These are phyloP conservation scores for Triops longicaudatus DNA, from an alignment of 1,140 invertebrate genomes.

Conservation along the genomic window DNA sequence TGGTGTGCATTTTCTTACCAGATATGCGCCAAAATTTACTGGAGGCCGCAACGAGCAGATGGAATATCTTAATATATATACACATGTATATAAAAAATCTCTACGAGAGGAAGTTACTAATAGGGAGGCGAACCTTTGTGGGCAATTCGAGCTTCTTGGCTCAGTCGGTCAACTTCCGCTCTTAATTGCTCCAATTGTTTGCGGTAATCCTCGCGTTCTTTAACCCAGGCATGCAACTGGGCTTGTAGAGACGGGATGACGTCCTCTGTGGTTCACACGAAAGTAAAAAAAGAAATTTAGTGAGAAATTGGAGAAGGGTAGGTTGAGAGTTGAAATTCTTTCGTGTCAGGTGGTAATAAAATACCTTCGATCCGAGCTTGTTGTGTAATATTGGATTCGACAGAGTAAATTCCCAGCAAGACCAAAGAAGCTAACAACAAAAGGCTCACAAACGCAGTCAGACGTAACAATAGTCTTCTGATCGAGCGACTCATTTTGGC, in stretches of 20 bases:
- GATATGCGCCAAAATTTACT: too few species aligned
- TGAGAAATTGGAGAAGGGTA: neutral
- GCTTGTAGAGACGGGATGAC: neutral
- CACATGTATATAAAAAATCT: too few species aligned
- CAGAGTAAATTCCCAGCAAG: neutral
- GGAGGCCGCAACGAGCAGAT: too few species aligned
- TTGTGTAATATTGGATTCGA: neutral
- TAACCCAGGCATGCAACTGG: conserved; percentile 5
- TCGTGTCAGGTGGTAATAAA: neutral
- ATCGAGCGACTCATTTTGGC: neutral
- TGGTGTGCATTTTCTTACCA: too few species aligned
- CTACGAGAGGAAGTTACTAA: neutral
- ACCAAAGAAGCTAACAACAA: conserved; percentile 7
- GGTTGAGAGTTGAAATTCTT: neutral
- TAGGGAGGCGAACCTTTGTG: neutral
- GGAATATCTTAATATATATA: too few species aligned
- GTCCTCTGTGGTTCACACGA: neutral
- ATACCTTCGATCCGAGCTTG: neutral
- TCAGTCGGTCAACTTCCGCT: neutral
- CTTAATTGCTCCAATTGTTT: conserved; percentile 15
- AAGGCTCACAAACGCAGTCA: conserved; percentile 4
- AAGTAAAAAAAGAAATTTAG: neutral
- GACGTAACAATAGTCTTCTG: neutral
- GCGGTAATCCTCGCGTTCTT: conserved; percentile 11
- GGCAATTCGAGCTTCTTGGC: neutral